Evolutionary conservation across 1,140 invertebrate genomes (phyloP).

Genomic region (Drosophila subobscura): DNA sequence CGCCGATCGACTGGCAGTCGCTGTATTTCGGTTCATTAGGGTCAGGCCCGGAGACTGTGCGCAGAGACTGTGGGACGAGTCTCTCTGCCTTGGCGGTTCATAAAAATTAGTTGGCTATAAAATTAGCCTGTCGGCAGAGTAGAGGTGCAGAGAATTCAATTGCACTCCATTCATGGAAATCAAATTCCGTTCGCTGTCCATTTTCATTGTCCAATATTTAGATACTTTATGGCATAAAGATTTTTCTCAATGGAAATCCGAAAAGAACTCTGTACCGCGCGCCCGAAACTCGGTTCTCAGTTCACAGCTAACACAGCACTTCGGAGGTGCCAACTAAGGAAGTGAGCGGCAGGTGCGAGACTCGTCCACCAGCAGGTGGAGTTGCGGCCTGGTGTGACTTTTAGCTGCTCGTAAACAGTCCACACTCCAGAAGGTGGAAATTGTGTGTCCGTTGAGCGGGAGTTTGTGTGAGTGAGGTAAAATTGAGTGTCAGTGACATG

Average conservation of each 20-base stretch:
- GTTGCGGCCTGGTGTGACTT: constrained; percentile 38
- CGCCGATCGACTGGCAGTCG: constrained; percentile 36
- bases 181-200: constrained; percentile 9
- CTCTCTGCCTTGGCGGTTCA: constrained; percentile 59
- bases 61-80: constrained; percentile 35
- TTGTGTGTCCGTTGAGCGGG: neutral
- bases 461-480: neutral
- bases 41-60: constrained; percentile 38
- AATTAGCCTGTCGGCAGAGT: constrained; percentile 40
- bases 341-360: constrained; percentile 39
- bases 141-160: constrained; percentile 31
- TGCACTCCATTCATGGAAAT: constrained; percentile 72
- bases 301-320: neutral
- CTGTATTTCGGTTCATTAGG: constrained; percentile 75
- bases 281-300: neutral
- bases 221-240: constrained; percentile 36
- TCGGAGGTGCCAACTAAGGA: constrained; percentile 1
- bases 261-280: constrained; percentile 12
- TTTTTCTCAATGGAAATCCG: constrained; percentile 16
- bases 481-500: constrained; percentile 19
- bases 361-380: constrained; percentile 22
- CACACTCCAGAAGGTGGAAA: constrained; percentile 4
- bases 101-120: constrained; percentile 75
- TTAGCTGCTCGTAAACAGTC: constrained; percentile 49
- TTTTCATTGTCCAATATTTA: constrained; percentile 18